Evolutionary conservation across 2,888 invertebrate genomes (phyloP).

Genomic region (Lissonota sp.): DNA sequence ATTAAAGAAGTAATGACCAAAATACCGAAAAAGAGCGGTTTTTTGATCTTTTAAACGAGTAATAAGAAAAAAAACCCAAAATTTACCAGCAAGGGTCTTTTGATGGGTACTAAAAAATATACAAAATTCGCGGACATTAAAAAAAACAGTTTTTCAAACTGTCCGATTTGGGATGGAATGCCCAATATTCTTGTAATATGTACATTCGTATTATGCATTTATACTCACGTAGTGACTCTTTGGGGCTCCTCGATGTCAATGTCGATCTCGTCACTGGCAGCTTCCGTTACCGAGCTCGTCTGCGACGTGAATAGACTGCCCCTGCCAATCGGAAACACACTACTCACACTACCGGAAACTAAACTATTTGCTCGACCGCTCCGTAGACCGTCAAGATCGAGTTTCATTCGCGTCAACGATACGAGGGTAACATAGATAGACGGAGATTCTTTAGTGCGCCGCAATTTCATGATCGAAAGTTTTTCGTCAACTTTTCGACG

Average conservation of each 20-base stretch:
- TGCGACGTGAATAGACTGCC: constrained; percentile 84
- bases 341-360: constrained; percentile 76
- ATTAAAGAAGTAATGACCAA: too few species aligned
- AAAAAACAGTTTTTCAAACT: too few species aligned
- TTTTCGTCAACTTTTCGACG: neutral
- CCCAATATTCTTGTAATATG: too few species aligned
- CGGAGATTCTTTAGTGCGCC: neutral
- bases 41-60: too few species aligned
- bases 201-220: neutral
- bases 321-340: constrained; percentile 80
- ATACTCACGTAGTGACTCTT: constrained; percentile 87
- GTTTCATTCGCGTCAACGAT: constrained; percentile 10
- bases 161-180: too few species aligned
- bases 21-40: too few species aligned
- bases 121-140: too few species aligned
- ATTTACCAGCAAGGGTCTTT: too few species aligned
- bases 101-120: too few species aligned
- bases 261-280: constrained; percentile 89
- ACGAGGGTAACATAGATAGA: neutral
- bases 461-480: neutral
- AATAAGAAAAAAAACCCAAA: too few species aligned
- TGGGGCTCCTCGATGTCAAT: constrained; percentile 87
- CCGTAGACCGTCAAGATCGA: constrained; percentile 35
- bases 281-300: constrained; percentile 89
- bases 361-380: constrained; percentile 55